Conservation (phyloP, 2,888 invertebrate genomes). For the Ctenicera cuprea region DNA sequence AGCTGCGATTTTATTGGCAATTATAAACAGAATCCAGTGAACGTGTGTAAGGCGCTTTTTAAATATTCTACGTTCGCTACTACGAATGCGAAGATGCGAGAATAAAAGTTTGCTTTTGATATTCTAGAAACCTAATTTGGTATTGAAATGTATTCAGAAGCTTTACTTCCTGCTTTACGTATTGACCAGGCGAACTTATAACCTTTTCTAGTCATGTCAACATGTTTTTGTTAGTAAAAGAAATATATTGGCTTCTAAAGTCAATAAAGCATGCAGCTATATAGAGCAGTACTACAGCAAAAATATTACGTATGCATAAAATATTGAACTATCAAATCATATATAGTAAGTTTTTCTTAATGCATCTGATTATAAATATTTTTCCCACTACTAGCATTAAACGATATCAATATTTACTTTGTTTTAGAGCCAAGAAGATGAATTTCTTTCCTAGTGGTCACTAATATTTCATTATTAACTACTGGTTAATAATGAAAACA, state of each 20-base stretch:
- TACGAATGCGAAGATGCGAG: constrained; percentile 7
- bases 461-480: no score
- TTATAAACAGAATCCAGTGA: constrained; percentile 1
- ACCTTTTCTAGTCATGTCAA: constrained; percentile 44
- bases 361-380: no score
- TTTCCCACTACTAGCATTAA: no score
- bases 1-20: not conserved
- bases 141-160: constrained; percentile 33
- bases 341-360: no score
- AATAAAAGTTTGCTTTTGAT: constrained; percentile 22
- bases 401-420: no score
- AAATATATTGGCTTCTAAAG: constrained; percentile 32
- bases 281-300: not conserved
- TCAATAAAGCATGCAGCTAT: constrained; percentile 14
- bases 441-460: no score
- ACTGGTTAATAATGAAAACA: no score
- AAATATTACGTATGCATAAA: not conserved
- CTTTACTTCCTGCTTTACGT: constrained; percentile 22
- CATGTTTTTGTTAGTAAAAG: constrained; percentile 37
- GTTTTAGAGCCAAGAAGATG: no score
- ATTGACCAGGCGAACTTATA: constrained; percentile 33
- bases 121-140: constrained; percentile 26
- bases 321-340: not conserved
- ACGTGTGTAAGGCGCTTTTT: not conserved
- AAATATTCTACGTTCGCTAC: constrained; percentile 1